Base-by-base conservation (phyloP, 2,113 vertebrate species). In the Apeltes quadracus region DNA sequence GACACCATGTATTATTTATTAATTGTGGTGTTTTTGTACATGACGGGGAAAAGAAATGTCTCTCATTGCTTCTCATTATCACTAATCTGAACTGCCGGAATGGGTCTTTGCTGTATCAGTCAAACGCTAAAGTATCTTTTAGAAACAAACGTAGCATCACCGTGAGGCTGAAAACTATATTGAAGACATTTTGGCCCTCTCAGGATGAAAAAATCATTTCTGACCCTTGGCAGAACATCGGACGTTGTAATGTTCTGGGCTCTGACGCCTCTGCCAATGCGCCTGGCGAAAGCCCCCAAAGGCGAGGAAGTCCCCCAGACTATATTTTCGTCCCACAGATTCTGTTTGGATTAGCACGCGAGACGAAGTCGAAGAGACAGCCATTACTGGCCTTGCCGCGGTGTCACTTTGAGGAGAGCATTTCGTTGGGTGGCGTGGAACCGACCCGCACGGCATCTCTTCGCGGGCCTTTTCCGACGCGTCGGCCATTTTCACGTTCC, bases 1-100 rank as follows among this genome's bases (percentile, higher is more conserved):
- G 82, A 77, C 46, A 67, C 38, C 58, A 75, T 78, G 59, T 63
- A 79, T 88, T 69, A 79, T 82, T 82, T 85, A 87, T 86, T 74
- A 59, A 69, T 55, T 78, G 32, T 23, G 32, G 38, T 62, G 48
- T 50, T 72, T 75, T 69, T 62, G 25, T 61, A 39, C 76, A 67
- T 69, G 41, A 75, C 20, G 22, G 25, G 25, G 27, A 25, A 43
- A 68, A 84, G 51, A 66, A 1, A 1, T 20, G 29, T 68, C 77
- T 67, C 32, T 1, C 58, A 54, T 41, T 67, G 56, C 48, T 75
- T 63, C 38, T 23, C 46, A 66, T 72, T 74, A 81, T 79, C 25
- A 53, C 3, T 72, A 51, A 50, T 65, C 39, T 54, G 55, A 76
- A 41, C 55, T 58, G 25, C 22, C 61, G 11, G 32, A 74, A 27